Evolutionary conservation across 2,888 invertebrate genomes (phyloP).

Genomic region (Zelleria hepariella): DNA sequence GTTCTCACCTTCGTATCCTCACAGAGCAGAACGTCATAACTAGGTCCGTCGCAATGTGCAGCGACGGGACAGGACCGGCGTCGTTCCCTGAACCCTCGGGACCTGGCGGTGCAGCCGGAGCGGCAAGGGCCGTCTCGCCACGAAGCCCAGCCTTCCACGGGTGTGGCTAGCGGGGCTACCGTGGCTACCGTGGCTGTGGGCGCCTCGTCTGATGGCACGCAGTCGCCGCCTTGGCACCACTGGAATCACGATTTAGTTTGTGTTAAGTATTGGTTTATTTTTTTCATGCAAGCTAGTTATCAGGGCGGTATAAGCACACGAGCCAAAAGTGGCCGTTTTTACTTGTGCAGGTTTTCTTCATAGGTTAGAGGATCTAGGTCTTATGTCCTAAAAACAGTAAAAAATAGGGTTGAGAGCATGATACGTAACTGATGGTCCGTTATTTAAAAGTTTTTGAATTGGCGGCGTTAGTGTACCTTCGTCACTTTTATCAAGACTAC

Average conservation of each 20-base stretch:
- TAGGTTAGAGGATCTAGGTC: no score
- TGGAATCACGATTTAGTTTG: conserved; percentile 41
- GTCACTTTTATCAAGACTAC: no score
- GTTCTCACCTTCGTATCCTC: conserved; percentile 72
- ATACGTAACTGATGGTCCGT: no score
- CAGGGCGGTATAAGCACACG: no score
- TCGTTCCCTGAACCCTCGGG: conserved; percentile 73
- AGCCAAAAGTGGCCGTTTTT: no score
- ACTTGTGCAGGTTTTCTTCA: no score
- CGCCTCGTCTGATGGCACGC: conserved; percentile 51
- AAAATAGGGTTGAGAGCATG: no score
- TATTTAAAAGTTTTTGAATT: no score
- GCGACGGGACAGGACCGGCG: conserved; percentile 72
- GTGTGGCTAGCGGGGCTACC: conserved; percentile 28
- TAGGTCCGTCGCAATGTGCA: conserved; percentile 73
- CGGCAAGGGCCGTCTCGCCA: conserved; percentile 75
- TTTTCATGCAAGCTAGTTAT: no score
- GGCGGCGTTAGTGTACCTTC: no score
- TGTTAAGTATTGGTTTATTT: conserved; percentile 13
- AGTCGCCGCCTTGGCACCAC: conserved; percentile 79
- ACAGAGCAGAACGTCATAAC: conserved; percentile 77
- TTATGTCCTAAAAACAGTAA: no score
- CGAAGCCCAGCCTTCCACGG: conserved; percentile 71
- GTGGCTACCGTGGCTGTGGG: conserved; percentile 38
- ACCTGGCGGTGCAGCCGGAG: conserved; percentile 77